phyloP scores from a whole-genome alignment of 2,797 vertebrate species.

The Chromobotia macracanthus region DNA sequence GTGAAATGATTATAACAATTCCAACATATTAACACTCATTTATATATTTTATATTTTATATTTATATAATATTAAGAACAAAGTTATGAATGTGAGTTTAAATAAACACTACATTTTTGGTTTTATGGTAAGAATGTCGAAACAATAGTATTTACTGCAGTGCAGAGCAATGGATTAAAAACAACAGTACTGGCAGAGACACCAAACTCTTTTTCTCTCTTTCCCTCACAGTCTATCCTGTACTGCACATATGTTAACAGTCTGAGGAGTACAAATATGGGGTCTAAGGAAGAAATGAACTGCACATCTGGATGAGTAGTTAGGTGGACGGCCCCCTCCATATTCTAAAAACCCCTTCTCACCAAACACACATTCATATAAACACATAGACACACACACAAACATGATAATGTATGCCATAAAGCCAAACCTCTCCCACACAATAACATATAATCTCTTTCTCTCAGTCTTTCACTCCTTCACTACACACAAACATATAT shows the following conservation, averaged over 20 bases:
- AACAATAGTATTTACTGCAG: background rate
- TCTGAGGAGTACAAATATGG: slow-evolving; percentile 38
- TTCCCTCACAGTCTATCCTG: slow-evolving; percentile 9
- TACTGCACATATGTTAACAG: background rate
- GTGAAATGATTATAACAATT: background rate
- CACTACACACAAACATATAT: slow-evolving; percentile 28
- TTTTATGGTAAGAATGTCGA: slow-evolving; percentile 7
- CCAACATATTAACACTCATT: background rate
- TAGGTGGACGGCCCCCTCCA: slow-evolving; percentile 52
- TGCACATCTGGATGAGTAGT: slow-evolving; percentile 71
- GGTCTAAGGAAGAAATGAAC: slow-evolving; percentile 67
- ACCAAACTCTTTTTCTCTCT: slow-evolving; percentile 43
- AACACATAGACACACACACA: slow-evolving; percentile 17
- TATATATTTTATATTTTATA: background rate
- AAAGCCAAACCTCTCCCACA: slow-evolving; percentile 30
- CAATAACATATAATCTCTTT: background rate
- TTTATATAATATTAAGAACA: background rate
- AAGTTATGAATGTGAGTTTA: background rate
- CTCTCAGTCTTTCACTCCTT: slow-evolving; percentile 5
- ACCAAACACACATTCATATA: background rate
- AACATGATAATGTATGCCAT: slow-evolving; percentile 52
- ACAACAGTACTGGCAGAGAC: slow-evolving; percentile 3
- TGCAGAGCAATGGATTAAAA: background rate
- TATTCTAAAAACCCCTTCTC: background rate
- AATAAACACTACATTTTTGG: background rate